Evolutionary conservation across 2,113 vertebrate genomes (phyloP).

Genomic region (Halcyon senegalensis): DNA sequence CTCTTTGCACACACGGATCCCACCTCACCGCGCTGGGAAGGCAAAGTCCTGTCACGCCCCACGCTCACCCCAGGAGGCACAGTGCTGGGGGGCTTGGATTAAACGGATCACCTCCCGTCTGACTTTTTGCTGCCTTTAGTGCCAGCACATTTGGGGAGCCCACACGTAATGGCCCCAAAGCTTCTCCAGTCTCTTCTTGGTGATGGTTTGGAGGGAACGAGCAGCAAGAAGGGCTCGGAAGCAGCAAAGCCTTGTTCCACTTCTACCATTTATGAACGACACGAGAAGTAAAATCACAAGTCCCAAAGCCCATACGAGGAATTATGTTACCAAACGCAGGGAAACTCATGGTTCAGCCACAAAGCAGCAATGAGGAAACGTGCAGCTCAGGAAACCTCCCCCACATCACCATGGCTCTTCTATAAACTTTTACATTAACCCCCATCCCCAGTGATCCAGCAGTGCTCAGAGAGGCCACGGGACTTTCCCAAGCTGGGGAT

Average conservation of each 20-base stretch:
- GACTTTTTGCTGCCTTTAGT: background rate
- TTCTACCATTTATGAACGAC: background rate
- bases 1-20: background rate
- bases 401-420: background rate
- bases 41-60: background rate
- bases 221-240: background rate
- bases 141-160: background rate
- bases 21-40: background rate
- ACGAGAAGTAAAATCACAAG: background rate
- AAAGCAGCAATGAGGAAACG: background rate
- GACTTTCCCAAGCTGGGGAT: background rate
- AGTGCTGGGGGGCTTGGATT: rapidly evolving
- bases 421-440: background rate
- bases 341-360: background rate
- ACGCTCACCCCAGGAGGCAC: rapidly evolving
- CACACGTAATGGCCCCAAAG: background rate
- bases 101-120: rapidly evolving
- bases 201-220: background rate
- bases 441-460: background rate
- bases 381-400: slow-evolving; percentile 29
- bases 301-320: background rate
- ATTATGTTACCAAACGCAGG: background rate
- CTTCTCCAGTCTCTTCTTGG: background rate
- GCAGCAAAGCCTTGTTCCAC: background rate
- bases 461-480: rapidly evolving